Conservation (phyloP, 2,797 vertebrate genomes). For the Anguilla pacifica region DNA sequence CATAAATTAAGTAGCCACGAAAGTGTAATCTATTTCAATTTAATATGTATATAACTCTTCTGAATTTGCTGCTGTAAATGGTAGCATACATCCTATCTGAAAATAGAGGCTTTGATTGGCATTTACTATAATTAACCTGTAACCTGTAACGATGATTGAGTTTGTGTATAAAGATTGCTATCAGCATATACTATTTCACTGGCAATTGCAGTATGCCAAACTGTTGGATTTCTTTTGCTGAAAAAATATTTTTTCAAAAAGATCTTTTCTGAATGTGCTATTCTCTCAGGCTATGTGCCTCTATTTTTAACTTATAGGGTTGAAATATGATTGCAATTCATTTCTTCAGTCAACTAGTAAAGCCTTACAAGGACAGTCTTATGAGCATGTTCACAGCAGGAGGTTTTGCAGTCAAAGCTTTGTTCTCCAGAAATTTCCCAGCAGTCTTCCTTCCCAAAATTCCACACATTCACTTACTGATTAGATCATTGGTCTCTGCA, state of each 20-base stretch:
- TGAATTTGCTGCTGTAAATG: background rate
- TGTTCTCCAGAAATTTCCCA: background rate
- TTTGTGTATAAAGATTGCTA: background rate
- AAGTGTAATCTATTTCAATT: background rate
- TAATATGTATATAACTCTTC: background rate
- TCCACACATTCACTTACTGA: conserved; percentile 9
- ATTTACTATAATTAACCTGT: background rate
- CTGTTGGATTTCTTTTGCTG: background rate
- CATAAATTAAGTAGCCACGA: background rate
- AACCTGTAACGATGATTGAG: background rate
- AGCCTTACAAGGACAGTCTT: background rate
- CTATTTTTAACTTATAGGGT: background rate
- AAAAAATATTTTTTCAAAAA: background rate
- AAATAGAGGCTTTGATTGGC: background rate
- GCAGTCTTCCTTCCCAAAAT: background rate
- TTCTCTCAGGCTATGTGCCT: background rate
- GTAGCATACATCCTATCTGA: background rate
- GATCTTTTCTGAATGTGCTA: background rate
- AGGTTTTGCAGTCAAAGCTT: background rate
- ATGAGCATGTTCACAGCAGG: background rate
- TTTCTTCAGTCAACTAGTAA: background rate
- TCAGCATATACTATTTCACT: background rate
- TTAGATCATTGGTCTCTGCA: background rate
- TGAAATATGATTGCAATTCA: background rate
- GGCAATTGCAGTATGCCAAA: background rate